Evolutionary conservation across 2,113 vertebrate species (phyloP), one percentile per base, ranked within the genome.

Genomic region (Lipotes vexillifer): DNA sequence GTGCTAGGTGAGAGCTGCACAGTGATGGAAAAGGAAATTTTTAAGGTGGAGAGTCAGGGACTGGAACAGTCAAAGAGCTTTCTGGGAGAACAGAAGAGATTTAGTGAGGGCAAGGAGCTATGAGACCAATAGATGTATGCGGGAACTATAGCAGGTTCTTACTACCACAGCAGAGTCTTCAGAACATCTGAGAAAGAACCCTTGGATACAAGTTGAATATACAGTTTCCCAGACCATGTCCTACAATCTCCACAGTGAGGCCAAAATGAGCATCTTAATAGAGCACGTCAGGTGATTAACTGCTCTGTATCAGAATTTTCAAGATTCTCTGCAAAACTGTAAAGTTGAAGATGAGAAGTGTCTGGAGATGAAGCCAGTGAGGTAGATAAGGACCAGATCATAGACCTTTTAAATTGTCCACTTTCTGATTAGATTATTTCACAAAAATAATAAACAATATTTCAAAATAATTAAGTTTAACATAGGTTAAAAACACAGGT

Each of bases 11-110:
- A 65, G 33, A 46, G 27, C 6, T 46, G 0, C 29, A 31, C 17
- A 23, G 33, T 89, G 36, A 69, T 17, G 2, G 41, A 12, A 77
- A 31, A 44, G 44, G 29, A 83, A 59, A 41, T 29, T 20, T 12
- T 1, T 6, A 33, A 0, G 4, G 3, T 74, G 8, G 23, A 7
- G 14, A 6, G 41, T 27, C 9, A 11, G 2, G 3, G 5, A 23
- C 8, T 11, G 18, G 10, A 36, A 71, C 0, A 55, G 4, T 71
- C 38, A 13, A 69, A 49, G 6, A 18, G 18, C n/a, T 94, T 93
- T 14, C 36, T 25, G 12, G 55, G 25, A 15, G n/a, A 7, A 78
- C 14, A 61, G 31, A 81, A 80, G 71, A 82, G 27, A n/a, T 57
- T 57, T 68, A 71, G 13, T 78, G 38, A 52, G 15, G 17, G 6